phyloP scores from a whole-genome alignment of 2,888 invertebrate species.

The Mythimna vitellina region DNA sequence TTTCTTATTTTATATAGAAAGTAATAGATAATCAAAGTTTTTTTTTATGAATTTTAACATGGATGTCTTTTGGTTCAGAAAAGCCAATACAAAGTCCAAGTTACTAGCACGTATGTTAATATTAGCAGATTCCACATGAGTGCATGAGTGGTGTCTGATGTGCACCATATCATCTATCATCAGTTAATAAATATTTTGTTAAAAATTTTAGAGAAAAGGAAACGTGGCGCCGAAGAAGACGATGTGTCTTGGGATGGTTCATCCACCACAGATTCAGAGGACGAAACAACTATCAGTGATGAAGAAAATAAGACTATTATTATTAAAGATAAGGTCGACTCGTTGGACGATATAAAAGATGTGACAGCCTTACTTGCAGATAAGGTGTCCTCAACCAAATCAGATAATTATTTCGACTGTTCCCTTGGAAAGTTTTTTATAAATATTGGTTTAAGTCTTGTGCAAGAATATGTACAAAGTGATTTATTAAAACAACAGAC shows the following conservation, averaged over 20 bases:
- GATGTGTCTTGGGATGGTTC: constrained; percentile 91
- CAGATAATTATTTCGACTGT: constrained; percentile 95
- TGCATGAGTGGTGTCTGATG: not conserved
- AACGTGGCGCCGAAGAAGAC: constrained; percentile 85
- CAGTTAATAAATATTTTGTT: not conserved
- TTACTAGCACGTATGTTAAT: not conserved
- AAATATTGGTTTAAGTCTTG: constrained; percentile 97
- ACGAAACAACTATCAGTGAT: constrained; percentile 81
- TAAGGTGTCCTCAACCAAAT: constrained; percentile 82
- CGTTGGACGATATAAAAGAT: constrained; percentile 87
- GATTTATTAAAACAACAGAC: constrained; percentile 97
- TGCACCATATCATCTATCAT: not conserved
- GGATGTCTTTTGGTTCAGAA: not conserved
- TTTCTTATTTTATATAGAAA: not conserved
- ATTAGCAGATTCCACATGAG: not conserved
- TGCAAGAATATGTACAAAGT: constrained; percentile 98
- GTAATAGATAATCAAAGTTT: not conserved
- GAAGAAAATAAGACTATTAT: constrained; percentile 84
- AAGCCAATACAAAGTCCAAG: not conserved
- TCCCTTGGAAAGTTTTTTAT: constrained; percentile 97
- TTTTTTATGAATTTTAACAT: too few species aligned
- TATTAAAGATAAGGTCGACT: constrained; percentile 89
- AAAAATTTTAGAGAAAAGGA: constrained; percentile 70
- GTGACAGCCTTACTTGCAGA: constrained; percentile 80
- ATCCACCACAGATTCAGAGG: constrained; percentile 87